Percentiles rank a stretch among this genome's conserved stretches.
These are phyloP conservation scores for Caenorhabditis sp. DNA, from an alignment of 2,888 invertebrate species.

Conservation along the genomic window DNA sequence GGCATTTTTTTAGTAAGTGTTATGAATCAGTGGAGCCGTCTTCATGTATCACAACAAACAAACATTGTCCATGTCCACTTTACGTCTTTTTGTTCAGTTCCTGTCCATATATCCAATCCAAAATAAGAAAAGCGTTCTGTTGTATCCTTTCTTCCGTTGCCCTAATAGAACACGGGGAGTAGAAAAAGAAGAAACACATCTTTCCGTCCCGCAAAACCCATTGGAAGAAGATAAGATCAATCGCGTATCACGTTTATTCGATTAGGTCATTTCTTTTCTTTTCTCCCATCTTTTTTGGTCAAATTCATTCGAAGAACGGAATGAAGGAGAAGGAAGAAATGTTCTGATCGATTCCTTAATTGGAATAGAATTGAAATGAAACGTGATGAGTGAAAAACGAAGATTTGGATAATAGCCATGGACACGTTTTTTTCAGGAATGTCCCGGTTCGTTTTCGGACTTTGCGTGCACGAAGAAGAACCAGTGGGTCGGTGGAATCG, in stretches of 20 bases:
- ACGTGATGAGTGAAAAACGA: not conserved
- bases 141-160: too few species aligned
- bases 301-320: not conserved
- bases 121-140: constrained; percentile 12
- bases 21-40: too few species aligned
- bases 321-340: not conserved
- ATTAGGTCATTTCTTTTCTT: constrained; percentile 38
- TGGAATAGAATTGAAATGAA: not conserved
- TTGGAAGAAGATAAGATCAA: constrained; percentile 41
- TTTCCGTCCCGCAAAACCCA: not conserved
- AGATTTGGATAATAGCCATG: too few species aligned
- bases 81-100: too few species aligned
- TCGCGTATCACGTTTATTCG: constrained; percentile 45
- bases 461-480: constrained; percentile 75
- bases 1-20: too few species aligned
- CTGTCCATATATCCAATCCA: too few species aligned
- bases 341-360: constrained; percentile 1
- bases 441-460: constrained; percentile 71
- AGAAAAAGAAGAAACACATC: constrained; percentile 9
- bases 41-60: too few species aligned
- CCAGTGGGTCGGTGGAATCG: constrained; percentile 78
- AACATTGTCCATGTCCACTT: too few species aligned
- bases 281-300: constrained; percentile 8
- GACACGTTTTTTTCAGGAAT: constrained; percentile 72
- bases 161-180: too few species aligned